Evolutionary conservation across 2,797 vertebrate genomes (phyloP).

Genomic region (Poeciliopsis turneri): DNA sequence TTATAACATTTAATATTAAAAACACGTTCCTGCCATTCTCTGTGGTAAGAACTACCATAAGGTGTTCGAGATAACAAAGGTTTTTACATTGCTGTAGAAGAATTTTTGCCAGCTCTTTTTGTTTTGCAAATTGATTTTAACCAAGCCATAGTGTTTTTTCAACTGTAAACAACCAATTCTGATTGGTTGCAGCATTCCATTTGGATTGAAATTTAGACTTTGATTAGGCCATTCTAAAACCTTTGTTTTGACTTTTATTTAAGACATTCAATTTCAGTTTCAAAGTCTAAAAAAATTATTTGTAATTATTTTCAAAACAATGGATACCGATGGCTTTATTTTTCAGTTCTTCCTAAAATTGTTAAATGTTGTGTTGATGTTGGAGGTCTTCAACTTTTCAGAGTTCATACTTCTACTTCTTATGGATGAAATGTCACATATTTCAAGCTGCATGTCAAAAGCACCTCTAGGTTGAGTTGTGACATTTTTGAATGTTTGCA

Average conservation of each 20-base stretch:
- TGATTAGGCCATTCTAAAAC: neutral
- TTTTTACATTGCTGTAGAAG: neutral
- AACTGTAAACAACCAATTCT: neutral
- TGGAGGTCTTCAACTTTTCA: neutral
- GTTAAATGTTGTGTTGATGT: neutral
- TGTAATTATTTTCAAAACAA: neutral
- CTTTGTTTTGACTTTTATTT: neutral
- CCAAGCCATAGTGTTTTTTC: neutral
- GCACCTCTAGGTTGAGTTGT: constrained; percentile 12
- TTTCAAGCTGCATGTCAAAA: neutral
- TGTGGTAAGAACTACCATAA: neutral
- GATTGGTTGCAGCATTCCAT: neutral
- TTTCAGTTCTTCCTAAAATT: neutral
- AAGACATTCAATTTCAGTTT: no score
- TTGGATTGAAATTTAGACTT: neutral
- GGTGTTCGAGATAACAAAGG: neutral
- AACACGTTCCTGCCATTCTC: neutral
- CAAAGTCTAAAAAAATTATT: neutral
- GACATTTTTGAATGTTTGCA: constrained; percentile 14
- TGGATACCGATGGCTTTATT: neutral
- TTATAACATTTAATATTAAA: neutral
- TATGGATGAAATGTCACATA: neutral
- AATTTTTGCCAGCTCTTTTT: neutral
- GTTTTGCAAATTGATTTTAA: neutral
- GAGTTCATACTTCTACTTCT: neutral